These are phyloP conservation scores for Protodeltote pygarga DNA, from an alignment of 2,888 invertebrate genomes.

Conservation along the genomic window DNA sequence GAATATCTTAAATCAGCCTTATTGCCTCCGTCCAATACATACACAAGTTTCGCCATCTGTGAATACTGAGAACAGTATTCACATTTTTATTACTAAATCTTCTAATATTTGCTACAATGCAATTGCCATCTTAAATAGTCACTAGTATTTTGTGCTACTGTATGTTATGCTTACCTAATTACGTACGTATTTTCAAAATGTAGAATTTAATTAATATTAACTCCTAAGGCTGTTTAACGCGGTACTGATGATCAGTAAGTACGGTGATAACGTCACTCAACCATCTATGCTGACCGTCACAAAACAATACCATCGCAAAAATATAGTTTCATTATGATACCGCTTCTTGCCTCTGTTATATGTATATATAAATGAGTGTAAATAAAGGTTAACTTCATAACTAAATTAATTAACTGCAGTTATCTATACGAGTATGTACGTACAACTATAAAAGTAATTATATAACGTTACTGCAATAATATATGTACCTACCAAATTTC, in stretches of 20 bases:
- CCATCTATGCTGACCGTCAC: no score
- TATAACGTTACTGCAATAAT: no score
- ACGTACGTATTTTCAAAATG: constrained; percentile 38
- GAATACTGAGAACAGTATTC: constrained; percentile 10
- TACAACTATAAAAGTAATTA: not conserved
- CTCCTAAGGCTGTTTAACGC: no score
- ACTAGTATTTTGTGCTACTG: constrained; percentile 72
- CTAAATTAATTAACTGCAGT: not conserved
- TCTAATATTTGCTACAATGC: constrained; percentile 47
- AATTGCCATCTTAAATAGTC: constrained; percentile 80
- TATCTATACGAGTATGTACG: not conserved
- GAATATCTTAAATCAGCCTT: constrained; percentile 62
- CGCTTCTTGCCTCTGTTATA: constrained; percentile 40
- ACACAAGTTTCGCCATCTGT: constrained; percentile 3
- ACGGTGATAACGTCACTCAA: no score
- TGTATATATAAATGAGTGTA: constrained; percentile 28
- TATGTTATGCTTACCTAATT: constrained; percentile 59
- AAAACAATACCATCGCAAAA: constrained; percentile 18
- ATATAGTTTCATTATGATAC: constrained; percentile 29
- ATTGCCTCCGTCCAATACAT: constrained; percentile 74
- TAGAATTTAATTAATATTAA: constrained; percentile 37
- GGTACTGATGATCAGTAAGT: no score
- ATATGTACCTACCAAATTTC: no score
- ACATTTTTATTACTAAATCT: constrained; percentile 33
- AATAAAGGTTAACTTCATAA: constrained; percentile 24